These are phyloP conservation scores for Cheilosia impressa DNA, from an alignment of 2,888 invertebrate genomes.

Conservation along the genomic window DNA sequence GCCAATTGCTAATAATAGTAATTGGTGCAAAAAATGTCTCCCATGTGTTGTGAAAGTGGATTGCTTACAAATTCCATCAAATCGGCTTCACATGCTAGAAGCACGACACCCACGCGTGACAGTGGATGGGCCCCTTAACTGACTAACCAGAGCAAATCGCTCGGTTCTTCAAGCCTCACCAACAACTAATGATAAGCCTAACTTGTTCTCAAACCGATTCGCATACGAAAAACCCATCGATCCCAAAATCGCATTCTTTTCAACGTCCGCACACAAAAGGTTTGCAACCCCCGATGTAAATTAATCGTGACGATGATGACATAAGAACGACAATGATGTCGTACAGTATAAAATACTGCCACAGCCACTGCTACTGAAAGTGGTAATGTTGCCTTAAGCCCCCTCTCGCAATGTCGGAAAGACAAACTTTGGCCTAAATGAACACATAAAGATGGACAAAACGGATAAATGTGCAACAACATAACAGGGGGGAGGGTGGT, in stretches of 20 bases:
- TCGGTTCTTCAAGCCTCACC: too few species aligned
- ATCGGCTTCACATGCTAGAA: too few species aligned
- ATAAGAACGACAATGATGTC: slow-evolving; percentile 14
- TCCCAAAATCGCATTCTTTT: background rate
- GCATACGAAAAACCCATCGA: too few species aligned
- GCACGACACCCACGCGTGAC: too few species aligned
- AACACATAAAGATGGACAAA: slow-evolving; percentile 58
- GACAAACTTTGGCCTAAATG: slow-evolving; percentile 53
- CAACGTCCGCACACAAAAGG: slow-evolving; percentile 20
- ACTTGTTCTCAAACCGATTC: too few species aligned
- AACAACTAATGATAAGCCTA: too few species aligned
- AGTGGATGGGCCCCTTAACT: too few species aligned
- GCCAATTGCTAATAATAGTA: too few species aligned
- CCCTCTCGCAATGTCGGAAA: slow-evolving; percentile 23
- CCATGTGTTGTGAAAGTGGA: too few species aligned
- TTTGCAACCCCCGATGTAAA: slow-evolving; percentile 22
- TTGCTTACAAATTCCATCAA: too few species aligned
- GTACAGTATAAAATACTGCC: background rate
- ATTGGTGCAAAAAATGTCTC: too few species aligned
- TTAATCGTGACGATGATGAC: slow-evolving; percentile 25
- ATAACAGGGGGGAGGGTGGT: background rate
- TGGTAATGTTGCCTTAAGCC: slow-evolving; percentile 47
- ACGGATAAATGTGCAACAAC: slow-evolving; percentile 12
- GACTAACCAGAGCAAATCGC: too few species aligned
- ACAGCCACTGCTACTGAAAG: slow-evolving; percentile 21